Base-by-base conservation (phyloP, 2,888 invertebrate species). In the Criorhina ranunculi region DNA sequence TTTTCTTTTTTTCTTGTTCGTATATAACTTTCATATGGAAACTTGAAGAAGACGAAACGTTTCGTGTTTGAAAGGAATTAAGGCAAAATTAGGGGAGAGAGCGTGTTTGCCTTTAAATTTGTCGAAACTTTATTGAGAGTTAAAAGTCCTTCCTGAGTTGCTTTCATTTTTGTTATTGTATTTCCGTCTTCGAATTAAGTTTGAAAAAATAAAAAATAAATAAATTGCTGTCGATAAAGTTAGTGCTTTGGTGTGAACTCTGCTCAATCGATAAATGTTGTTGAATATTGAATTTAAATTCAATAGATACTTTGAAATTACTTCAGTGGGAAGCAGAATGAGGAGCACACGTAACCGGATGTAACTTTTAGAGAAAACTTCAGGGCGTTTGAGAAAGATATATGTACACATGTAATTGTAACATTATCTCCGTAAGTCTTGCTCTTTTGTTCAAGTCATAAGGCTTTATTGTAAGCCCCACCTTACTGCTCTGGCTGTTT, bases 21-120 rank as follows among this genome's bases (percentile, higher is more conserved):
- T 17, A 9, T 62, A 51, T 37, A 60, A 77, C 46, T 72, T 72
- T 66, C 64, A 64, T 44, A 72, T 57, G 17, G 12, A 53, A 78
- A 70, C 44, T 7, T 24, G 46, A 35, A 37, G 12, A 29, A 59
- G 66, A 78, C 49, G 60, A 5, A 62, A 60, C 40, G 53, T 49
- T 67, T 83, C 78, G 82, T 83, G 82, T 55, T 78, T 62, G 72
- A 69, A 62, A 78, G 60, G 72, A 73, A 78, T 83, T 83, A 83
- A 73, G 64, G 72, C 60, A 62, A 57, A 78, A 73, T 78, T 73
- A 73, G 78, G 82, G 82, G 78, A 78, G 67, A 70, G 66, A 72
- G 70, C 70, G 78, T 78, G 82, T 83, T 78, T 83, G 82, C 78
- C 37, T 78, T 83, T 78, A 83, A 83, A 83, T 78, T 83, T 60